These are phyloP conservation scores for Arnoldichthys spilopterus DNA, from an alignment of 2,797 vertebrate genomes.

Conservation along the genomic window DNA sequence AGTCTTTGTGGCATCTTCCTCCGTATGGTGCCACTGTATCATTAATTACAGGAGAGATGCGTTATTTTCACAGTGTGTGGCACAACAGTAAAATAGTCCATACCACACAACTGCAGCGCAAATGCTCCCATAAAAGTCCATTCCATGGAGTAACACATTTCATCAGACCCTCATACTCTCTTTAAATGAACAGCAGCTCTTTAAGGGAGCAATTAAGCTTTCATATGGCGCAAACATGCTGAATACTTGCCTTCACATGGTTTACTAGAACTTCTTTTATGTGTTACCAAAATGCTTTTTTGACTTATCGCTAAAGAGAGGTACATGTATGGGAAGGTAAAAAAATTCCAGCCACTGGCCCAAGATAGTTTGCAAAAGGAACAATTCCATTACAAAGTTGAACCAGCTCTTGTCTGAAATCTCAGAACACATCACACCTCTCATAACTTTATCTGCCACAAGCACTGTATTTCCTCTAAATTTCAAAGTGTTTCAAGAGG, in stretches of 20 bases:
- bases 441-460: neutral
- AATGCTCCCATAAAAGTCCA: slow-evolving; percentile 66
- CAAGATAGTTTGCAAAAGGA: neutral
- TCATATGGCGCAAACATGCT: slow-evolving; percentile 48
- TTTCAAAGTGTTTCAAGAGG: neutral
- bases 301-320: neutral
- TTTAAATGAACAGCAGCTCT: slow-evolving; percentile 57
- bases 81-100: slow-evolving; percentile 58
- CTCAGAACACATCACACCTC: neutral
- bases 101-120: slow-evolving; percentile 59
- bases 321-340: neutral
- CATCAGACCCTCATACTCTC: slow-evolving; percentile 43
- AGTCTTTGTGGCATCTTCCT: slow-evolving; percentile 61
- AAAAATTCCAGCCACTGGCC: neutral
- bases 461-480: neutral
- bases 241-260: slow-evolving; percentile 44
- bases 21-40: slow-evolving; percentile 69
- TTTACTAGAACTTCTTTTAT: neutral
- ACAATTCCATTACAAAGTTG: neutral
- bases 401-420: neutral
- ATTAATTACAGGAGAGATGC: slow-evolving; percentile 77
- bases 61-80: slow-evolving; percentile 74
- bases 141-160: slow-evolving; percentile 46
- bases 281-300: neutral
- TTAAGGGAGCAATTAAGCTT: slow-evolving; percentile 54